These are phyloP conservation scores for Thalassoma bifasciatum DNA, from an alignment of 2,113 vertebrate genomes.

Conservation along the genomic window DNA sequence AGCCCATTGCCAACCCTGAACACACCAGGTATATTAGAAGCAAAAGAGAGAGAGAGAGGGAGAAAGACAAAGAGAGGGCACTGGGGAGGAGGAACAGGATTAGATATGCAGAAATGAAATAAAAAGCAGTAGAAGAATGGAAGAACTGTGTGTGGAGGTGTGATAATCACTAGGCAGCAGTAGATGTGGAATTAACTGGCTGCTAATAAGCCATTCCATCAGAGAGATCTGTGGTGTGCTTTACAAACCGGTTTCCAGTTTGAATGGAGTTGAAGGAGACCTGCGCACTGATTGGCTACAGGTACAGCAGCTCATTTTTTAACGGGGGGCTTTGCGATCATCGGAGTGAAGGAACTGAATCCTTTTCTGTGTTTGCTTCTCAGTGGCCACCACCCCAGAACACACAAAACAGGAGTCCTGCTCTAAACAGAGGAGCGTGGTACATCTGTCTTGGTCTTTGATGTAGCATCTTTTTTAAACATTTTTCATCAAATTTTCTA, in stretches of 20 bases:
- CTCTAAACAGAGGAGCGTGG: slow-evolving; percentile 16
- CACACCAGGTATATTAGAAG: slow-evolving; percentile 30
- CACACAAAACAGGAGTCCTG: slow-evolving; percentile 13
- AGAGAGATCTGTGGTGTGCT: slow-evolving; percentile 30
- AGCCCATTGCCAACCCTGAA: slow-evolving; percentile 41
- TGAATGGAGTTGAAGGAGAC: slow-evolving; percentile 50
- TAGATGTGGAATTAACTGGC: slow-evolving; percentile 59
- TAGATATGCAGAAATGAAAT: slow-evolving; percentile 22
- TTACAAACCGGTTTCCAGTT: slow-evolving; percentile 54
- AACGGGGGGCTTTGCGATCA: slow-evolving; percentile 6
- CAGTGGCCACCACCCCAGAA: slow-evolving; percentile 62
- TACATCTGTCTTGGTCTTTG: not conserved
- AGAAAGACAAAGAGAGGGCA: not conserved
- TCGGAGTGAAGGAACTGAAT: slow-evolving; percentile 25
- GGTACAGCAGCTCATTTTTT: slow-evolving; percentile 52
- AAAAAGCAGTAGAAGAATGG: slow-evolving; percentile 22
- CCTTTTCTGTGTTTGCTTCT: slow-evolving; percentile 34
- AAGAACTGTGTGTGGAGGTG: slow-evolving; percentile 48
- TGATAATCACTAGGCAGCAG: slow-evolving; percentile 56
- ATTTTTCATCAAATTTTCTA: not conserved
- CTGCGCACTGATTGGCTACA: slow-evolving; percentile 51
- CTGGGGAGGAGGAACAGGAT: slow-evolving; percentile 1
- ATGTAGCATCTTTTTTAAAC: not conserved
- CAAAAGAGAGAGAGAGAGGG: not conserved
- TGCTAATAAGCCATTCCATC: slow-evolving; percentile 51